Percentiles rank a stretch among this genome's conserved stretches.
These are phyloP conservation scores for Hemithea aestivaria DNA, from an alignment of 2,888 invertebrate genomes.

Conservation along the genomic window DNA sequence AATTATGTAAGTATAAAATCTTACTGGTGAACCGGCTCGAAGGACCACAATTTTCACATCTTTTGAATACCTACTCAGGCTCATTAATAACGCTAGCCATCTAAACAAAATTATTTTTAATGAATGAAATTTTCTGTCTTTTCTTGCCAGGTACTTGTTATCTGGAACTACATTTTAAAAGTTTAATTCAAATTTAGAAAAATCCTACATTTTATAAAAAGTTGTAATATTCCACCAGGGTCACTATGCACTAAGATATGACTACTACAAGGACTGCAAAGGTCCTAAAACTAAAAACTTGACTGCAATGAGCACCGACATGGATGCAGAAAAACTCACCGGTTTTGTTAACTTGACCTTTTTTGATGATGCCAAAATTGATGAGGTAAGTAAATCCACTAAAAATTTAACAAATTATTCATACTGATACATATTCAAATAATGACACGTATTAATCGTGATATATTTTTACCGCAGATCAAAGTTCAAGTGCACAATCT, in stretches of 20 bases:
- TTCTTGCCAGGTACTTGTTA: too few relatives aligned
- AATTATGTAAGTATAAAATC: conserved; percentile 22
- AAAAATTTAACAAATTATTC: background rate
- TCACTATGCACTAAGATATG: conserved; percentile 8
- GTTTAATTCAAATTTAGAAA: too few relatives aligned
- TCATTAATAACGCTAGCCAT: too few relatives aligned
- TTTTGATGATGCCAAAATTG: conserved; percentile 15
- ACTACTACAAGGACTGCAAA: conserved; percentile 12
- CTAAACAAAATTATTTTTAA: too few relatives aligned
- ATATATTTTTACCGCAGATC: conserved; percentile 18
- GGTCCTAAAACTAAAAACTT: conserved; percentile 21
- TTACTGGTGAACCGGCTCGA: too few relatives aligned
- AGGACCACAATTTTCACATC: background rate
- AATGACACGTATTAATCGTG: too few relatives aligned
- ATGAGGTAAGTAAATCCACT: conserved; percentile 13
- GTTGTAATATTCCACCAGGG: conserved; percentile 22
- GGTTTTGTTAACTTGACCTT: conserved; percentile 15
- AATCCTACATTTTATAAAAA: too few relatives aligned
- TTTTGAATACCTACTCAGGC: too few relatives aligned
- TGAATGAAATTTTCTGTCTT: too few relatives aligned
- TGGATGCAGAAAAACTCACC: background rate
- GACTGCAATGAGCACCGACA: conserved; percentile 1
- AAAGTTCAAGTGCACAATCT: conserved; percentile 20
- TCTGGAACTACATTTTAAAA: too few relatives aligned
- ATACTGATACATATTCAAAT: too few relatives aligned